phyloP scores from a whole-genome alignment of 2,888 invertebrate species.

The Mayetiola destructor region DNA sequence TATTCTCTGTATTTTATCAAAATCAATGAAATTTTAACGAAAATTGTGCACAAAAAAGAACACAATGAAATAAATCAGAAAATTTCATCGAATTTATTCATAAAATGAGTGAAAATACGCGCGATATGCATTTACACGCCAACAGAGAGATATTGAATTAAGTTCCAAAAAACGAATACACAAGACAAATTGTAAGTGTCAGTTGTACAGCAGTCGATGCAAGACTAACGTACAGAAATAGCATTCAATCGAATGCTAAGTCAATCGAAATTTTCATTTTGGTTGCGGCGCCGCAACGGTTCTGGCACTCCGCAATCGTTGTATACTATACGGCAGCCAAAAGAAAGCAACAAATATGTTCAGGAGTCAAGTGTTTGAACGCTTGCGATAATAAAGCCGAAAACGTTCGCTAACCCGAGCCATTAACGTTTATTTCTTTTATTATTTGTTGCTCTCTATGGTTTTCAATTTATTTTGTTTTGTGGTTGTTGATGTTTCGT shows the following conservation, averaged over 20 bases:
- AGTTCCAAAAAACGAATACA: conserved; percentile 5
- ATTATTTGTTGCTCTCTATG: no score
- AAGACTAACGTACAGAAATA: conserved; percentile 8
- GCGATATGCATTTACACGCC: neutral
- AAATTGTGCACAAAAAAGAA: neutral
- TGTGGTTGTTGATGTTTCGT: no score
- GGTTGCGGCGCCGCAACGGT: neutral
- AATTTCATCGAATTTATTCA: neutral
- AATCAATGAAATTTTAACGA: neutral
- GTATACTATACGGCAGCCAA: no score
- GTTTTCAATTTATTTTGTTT: no score
- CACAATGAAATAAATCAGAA: neutral
- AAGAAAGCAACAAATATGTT: no score
- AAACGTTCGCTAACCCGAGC: no score
- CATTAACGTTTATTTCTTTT: no score
- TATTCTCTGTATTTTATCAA: no score
- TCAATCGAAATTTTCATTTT: no score
- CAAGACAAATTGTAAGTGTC: conserved; percentile 5
- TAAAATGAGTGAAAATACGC: neutral
- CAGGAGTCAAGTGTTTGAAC: no score
- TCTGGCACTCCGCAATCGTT: conserved; percentile 6
- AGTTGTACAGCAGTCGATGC: conserved; percentile 8
- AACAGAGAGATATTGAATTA: neutral
- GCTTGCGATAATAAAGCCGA: no score
- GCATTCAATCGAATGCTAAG: no score